phyloP scores from a whole-genome alignment of 2,888 invertebrate species.

The Eupithecia dodoneata region DNA sequence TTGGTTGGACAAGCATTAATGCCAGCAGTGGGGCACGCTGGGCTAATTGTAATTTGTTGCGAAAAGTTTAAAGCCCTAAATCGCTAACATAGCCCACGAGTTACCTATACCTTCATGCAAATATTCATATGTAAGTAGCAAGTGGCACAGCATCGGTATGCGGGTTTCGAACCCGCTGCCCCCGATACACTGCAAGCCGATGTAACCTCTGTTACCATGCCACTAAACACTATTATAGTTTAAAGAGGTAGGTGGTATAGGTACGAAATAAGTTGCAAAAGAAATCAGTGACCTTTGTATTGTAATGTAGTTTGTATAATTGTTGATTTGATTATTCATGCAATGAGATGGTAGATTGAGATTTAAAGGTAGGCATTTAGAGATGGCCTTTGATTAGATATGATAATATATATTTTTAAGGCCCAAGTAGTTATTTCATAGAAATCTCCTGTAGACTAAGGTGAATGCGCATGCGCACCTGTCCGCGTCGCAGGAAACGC shows the following conservation, averaged over 20 bases:
- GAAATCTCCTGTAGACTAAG: no score
- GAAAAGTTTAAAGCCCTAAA: neutral
- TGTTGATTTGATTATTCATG: conserved; percentile 31
- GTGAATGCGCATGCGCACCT: no score
- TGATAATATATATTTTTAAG: no score
- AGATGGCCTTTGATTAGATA: no score
- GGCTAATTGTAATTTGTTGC: neutral
- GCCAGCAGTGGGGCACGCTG: no score
- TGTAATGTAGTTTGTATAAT: conserved; percentile 19
- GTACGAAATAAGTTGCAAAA: conserved; percentile 47
- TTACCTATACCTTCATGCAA: conserved; percentile 53
- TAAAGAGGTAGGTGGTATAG: conserved; percentile 22
- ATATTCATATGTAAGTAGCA: conserved; percentile 55
- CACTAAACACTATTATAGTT: conserved; percentile 36
- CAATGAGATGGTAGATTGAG: conserved; percentile 1
- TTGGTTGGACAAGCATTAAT: neutral
- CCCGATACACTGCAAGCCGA: conserved; percentile 40
- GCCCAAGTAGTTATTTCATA: no score
- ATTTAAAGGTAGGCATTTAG: no score
- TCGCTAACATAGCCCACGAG: neutral
- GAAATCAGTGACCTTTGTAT: conserved; percentile 56
- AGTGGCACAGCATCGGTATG: conserved; percentile 70
- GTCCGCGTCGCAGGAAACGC: no score
- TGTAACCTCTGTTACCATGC: conserved; percentile 40
- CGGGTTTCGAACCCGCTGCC: conserved; percentile 49